phyloP scores from a whole-genome alignment of 2,888 invertebrate species.

The Eupithecia exiguata region DNA sequence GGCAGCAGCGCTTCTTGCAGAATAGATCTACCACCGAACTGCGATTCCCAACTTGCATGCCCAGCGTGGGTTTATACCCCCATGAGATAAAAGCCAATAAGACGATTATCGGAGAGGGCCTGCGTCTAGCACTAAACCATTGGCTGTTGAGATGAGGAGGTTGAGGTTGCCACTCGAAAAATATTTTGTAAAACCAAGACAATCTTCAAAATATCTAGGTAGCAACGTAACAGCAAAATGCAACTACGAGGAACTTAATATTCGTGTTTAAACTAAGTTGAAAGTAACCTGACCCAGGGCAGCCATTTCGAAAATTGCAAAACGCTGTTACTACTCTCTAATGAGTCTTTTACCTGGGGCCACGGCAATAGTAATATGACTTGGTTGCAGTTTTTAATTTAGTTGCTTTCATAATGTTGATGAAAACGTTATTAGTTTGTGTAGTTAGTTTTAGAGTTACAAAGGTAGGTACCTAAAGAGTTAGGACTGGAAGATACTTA shows the following conservation, averaged over 20 bases:
- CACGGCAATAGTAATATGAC: slow-evolving; percentile 18
- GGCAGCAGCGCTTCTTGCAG: no score
- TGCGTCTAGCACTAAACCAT: no score
- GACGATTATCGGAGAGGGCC: no score
- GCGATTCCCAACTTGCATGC: no score
- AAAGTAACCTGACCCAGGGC: slow-evolving; percentile 37
- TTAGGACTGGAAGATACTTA: no score
- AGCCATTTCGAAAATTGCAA: slow-evolving; percentile 42
- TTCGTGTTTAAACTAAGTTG: slow-evolving; percentile 31
- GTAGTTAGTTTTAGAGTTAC: background rate
- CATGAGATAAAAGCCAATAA: no score
- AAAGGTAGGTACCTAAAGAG: background rate
- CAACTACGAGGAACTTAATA: slow-evolving; percentile 17
- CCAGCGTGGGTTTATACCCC: no score
- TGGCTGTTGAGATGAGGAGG: no score
- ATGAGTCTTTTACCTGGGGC: slow-evolving; percentile 40
- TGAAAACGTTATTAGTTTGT: background rate
- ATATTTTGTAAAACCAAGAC: background rate
- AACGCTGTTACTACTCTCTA: slow-evolving; percentile 44
- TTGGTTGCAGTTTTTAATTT: slow-evolving; percentile 9
- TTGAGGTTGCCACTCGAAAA: no score
- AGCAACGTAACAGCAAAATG: slow-evolving; percentile 23
- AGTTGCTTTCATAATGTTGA: background rate
- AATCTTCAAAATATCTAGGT: background rate
- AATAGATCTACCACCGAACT: no score